phyloP scores from a whole-genome alignment of 2,888 invertebrate genomes.

The Embidobia sp. region DNA sequence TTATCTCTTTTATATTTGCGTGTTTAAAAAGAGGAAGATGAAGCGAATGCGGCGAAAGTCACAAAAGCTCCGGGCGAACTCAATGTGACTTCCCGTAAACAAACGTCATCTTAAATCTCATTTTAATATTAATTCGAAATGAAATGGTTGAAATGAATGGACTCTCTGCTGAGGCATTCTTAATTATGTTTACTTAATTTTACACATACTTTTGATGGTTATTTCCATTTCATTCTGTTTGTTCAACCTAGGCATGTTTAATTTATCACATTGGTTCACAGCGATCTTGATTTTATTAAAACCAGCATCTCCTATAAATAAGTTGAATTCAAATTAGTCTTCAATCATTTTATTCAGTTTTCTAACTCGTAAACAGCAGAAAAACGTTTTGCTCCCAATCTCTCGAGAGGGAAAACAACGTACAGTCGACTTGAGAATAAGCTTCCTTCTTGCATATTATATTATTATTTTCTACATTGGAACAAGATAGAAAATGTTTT shows the following conservation, averaged over 20 bases:
- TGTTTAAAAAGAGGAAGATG: slow-evolving; percentile 5
- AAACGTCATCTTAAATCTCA: slow-evolving; percentile 9
- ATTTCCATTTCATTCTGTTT: not conserved
- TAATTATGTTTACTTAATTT: slow-evolving; percentile 11
- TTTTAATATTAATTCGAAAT: slow-evolving; percentile 20
- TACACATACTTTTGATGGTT: not conserved
- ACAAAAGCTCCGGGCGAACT: slow-evolving; percentile 4
- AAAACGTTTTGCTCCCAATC: no score
- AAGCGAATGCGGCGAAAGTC: slow-evolving; percentile 5
- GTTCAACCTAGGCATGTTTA: not conserved
- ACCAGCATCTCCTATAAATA: no score
- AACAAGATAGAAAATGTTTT: no score
- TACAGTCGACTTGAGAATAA: no score
- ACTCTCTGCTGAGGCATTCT: not conserved
- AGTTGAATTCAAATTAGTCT: no score
- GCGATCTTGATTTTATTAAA: no score
- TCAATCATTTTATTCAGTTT: no score
- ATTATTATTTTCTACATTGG: no score
- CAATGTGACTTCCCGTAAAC: slow-evolving; percentile 19
- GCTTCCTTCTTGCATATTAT: no score
- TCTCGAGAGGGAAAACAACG: no score
- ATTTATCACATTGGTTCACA: not conserved
- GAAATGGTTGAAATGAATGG: slow-evolving; percentile 18
- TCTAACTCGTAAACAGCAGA: no score
- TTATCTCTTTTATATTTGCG: slow-evolving; percentile 30